Base-by-base conservation (phyloP, 2,113 vertebrate species). In the Ardeotis arabs region DNA sequence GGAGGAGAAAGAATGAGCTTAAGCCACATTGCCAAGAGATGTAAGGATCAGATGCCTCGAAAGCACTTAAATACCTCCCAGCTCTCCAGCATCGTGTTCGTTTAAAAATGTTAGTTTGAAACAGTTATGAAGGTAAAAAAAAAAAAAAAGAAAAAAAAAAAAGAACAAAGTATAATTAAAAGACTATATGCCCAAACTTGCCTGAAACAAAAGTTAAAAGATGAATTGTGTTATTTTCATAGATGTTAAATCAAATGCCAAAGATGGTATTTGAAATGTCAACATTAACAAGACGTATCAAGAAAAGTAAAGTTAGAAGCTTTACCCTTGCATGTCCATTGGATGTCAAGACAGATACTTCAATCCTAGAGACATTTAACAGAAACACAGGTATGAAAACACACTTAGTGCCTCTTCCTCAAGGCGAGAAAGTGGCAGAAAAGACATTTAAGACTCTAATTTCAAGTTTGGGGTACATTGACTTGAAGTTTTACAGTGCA, bases 111-210 rank as follows among this genome's bases (percentile, higher is more conserved):
- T 10, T 49, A 60, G 89, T 53, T 28, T 58, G 49, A 94, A 68
- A 84, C 53, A 68, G 64, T 60, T 94, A 35, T 5, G 47, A 92
- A 87, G 52, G 52, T 92, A 89, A 39, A 78, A 84, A 94, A 92
- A 93, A 89, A 39, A 78, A 84, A 94, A 89, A 39, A 70, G n/a
- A n/a, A 84, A 94, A 96, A 70, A 52, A 12, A 92, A 62, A 27
- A 79, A 31, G 66, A 93, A 87, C 60, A 73, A 95, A 95, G 77
- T 58, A 25, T 56, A 95, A 87, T 75, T 76, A 84, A 62, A 77
- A 64, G 21, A 78, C 1, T 68, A 79, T 82, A 66, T 91, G 94
- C 70, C 84, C 69, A 87, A 96, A 87, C 94, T 82, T 79, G 95
- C 77, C 81, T 16, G 27, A 91, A 96, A 89, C 41, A 79, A 44